These are phyloP conservation scores for Chelon auratus DNA, from an alignment of 2,797 vertebrate species.

Conservation along the genomic window DNA sequence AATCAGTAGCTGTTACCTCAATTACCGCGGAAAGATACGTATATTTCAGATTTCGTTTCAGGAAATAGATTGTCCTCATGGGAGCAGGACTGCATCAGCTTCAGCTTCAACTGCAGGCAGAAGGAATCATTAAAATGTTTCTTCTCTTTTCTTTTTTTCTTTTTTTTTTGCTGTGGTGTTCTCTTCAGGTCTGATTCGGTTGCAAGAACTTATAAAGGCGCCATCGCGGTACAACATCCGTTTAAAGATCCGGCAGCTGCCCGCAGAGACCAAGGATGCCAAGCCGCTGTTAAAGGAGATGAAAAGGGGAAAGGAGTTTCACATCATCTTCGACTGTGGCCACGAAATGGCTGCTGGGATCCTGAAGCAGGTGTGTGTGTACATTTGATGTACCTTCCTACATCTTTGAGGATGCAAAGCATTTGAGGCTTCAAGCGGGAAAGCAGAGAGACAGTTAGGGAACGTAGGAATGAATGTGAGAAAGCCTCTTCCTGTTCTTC, in stretches of 20 bases:
- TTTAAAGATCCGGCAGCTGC: constrained; percentile 96
- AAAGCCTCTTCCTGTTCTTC: background rate
- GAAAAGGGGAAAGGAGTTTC: constrained; percentile 98
- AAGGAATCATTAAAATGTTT: constrained; percentile 3
- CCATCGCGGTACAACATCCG: constrained; percentile 98
- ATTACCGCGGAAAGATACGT: constrained; percentile 53
- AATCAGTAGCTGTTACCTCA: constrained; percentile 58
- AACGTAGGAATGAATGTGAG: background rate
- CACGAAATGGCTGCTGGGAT: constrained; percentile 98
- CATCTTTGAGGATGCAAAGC: background rate
- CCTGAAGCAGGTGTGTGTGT: constrained; percentile 91
- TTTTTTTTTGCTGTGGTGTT: background rate
- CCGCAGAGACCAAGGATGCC: constrained; percentile 94
- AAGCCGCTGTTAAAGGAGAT: constrained; percentile 98
- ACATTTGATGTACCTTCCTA: background rate
- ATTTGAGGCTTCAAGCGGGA: background rate
- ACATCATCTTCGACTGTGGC: constrained; percentile 97
- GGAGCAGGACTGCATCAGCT: background rate
- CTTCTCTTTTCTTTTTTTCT: background rate
- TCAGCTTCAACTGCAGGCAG: background rate
- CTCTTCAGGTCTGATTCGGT: constrained; percentile 91
- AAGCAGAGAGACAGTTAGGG: background rate
- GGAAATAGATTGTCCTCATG: constrained; percentile 23
- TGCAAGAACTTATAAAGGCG: constrained; percentile 98
- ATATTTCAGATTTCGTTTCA: constrained; percentile 49